These are phyloP conservation scores for Drosophila monieri DNA, from an alignment of 2,888 invertebrate species.

Conservation along the genomic window DNA sequence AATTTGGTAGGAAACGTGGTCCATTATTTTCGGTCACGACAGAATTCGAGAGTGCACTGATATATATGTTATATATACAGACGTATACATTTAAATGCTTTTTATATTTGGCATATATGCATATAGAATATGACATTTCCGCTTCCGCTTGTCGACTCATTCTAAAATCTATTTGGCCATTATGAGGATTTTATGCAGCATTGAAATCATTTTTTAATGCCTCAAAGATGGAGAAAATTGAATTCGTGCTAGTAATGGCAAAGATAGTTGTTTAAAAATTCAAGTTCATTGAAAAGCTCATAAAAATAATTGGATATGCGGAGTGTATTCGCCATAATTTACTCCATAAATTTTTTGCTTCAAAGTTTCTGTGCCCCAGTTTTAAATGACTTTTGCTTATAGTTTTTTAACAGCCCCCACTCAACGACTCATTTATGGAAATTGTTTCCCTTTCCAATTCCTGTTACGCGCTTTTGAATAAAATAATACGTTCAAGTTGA, in stretches of 20 bases:
- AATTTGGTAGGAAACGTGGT: slow-evolving; percentile 78
- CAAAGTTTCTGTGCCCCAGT: slow-evolving; percentile 1
- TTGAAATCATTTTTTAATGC: not conserved
- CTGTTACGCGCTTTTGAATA: slow-evolving; percentile 6
- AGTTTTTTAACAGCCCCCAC: slow-evolving; percentile 9
- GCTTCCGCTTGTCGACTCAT: slow-evolving; percentile 67
- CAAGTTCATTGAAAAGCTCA: not conserved
- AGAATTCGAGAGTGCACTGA: slow-evolving; percentile 47
- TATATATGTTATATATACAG: slow-evolving; percentile 15
- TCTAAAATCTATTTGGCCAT: slow-evolving; percentile 52
- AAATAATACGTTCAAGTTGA: slow-evolving; percentile 26
- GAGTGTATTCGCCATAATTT: not conserved
- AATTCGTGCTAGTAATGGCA: not conserved
- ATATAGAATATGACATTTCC: slow-evolving; percentile 68
- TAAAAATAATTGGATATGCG: not conserved
- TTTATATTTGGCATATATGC: slow-evolving; percentile 32
- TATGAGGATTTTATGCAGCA: slow-evolving; percentile 4
- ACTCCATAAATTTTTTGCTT: not conserved
- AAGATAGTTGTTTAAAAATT: not conserved
- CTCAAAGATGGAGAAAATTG: not conserved
- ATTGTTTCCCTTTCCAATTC: slow-evolving; percentile 28
- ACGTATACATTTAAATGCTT: slow-evolving; percentile 6
- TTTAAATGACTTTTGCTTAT: slow-evolving; percentile 12
- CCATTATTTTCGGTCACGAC: slow-evolving; percentile 64
- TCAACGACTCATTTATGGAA: slow-evolving; percentile 29